phyloP scores from a whole-genome alignment of 2,888 invertebrate genomes.

The Callimorpha dominula region DNA sequence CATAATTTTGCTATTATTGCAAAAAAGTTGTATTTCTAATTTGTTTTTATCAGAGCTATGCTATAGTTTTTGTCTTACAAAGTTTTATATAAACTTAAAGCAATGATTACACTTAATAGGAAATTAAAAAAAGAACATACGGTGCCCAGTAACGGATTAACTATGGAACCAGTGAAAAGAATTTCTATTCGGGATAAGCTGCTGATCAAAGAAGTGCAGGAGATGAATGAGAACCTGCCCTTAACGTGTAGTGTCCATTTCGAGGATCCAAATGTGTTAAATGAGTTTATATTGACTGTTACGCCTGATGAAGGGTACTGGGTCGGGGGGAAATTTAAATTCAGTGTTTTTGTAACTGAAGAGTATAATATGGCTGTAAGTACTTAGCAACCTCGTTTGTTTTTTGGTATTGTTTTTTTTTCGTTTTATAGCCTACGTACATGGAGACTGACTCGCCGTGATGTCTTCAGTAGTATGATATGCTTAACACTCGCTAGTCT shows the following conservation, averaged over 20 bases:
- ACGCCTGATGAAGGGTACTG: constrained; percentile 96
- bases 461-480: too few species aligned
- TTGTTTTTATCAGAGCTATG: constrained; percentile 57
- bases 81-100: constrained; percentile 46
- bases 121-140: constrained; percentile 89
- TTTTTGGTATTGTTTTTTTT: neutral
- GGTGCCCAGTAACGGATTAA: constrained; percentile 74
- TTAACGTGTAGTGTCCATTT: constrained; percentile 92
- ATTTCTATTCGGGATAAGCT: constrained; percentile 93
- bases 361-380: constrained; percentile 98
- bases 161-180: constrained; percentile 81
- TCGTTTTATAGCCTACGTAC: neutral
- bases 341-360: constrained; percentile 95
- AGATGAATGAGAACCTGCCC: constrained; percentile 95
- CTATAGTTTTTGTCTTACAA: constrained; percentile 42
- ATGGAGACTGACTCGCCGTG: too few species aligned
- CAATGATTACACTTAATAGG: constrained; percentile 91
- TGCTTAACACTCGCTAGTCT: neutral
- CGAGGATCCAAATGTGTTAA: constrained; percentile 93
- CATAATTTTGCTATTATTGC: constrained; percentile 29
- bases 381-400: constrained; percentile 48
- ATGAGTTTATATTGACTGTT: constrained; percentile 92
- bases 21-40: constrained; percentile 39
- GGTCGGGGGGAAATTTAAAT: constrained; percentile 95
- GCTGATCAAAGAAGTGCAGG: constrained; percentile 93